A percentile compares a stretch with the other conserved stretches of the same genome.
Conservation (phyloP, 2,113 vertebrate species). For the Trichechus manatus region DNA sequence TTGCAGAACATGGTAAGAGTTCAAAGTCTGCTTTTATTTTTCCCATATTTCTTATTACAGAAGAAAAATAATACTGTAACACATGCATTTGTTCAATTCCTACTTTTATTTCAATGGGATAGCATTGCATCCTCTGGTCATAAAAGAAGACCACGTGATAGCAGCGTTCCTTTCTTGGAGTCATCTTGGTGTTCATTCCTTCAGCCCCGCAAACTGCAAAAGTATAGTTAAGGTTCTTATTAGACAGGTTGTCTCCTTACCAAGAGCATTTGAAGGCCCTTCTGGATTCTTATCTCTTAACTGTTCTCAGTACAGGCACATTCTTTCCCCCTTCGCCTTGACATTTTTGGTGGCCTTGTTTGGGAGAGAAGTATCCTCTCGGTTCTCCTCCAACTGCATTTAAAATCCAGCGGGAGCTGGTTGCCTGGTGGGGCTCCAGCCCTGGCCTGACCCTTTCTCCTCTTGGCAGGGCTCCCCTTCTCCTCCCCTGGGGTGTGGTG, state of each 20-base stretch:
- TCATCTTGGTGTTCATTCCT: neutral
- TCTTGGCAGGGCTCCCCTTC: conserved; percentile 57
- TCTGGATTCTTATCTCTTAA: conserved; percentile 7
- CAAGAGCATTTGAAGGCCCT: neutral
- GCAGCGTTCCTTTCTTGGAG: neutral
- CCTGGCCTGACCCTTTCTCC: conserved; percentile 56
- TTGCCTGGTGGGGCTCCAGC: conserved; percentile 40
- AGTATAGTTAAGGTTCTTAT: neutral
- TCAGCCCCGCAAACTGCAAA: neutral
- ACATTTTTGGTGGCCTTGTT: conserved; percentile 10
- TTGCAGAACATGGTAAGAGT: conserved; percentile 67
- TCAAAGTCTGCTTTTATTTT: conserved; percentile 76
- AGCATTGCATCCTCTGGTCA: neutral
- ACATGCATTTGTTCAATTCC: conserved; percentile 59
- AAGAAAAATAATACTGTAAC: conserved; percentile 60
- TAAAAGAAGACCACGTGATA: neutral
- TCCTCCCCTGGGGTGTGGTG: conserved; percentile 32
- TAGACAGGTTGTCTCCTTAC: neutral
- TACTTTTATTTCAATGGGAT: conserved; percentile 68
- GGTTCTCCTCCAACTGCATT: conserved; percentile 32
- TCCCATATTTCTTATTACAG: conserved; percentile 56
- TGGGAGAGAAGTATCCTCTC: conserved; percentile 32
- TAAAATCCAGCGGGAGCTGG: conserved; percentile 23
- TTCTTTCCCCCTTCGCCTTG: neutral
- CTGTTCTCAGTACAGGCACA: neutral